phyloP scores from a whole-genome alignment of 2,888 invertebrate species.

The Ecdyonurus torrentis region DNA sequence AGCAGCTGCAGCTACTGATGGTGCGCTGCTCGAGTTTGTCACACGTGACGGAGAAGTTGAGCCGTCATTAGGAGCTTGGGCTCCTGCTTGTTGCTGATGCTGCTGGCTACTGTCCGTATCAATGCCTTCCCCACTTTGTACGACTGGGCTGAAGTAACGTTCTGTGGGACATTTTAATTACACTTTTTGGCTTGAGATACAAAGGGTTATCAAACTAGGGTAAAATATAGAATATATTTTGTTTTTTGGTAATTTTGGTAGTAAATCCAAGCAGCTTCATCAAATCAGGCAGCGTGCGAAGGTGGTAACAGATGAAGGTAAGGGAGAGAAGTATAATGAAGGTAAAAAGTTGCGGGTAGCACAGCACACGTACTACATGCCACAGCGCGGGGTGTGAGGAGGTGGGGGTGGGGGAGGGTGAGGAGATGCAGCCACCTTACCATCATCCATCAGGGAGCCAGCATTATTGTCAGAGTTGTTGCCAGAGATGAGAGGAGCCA shows the following conservation, averaged over 20 bases:
- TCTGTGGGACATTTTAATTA: conserved; percentile 21
- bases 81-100: conserved; percentile 15
- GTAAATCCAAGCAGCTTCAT: not conserved
- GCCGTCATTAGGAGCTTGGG: conserved; percentile 15
- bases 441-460: conserved; percentile 65
- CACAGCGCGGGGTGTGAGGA: not conserved
- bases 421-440: conserved; percentile 25
- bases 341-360: not conserved
- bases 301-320: not conserved
- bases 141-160: conserved; percentile 36
- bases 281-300: not conserved
- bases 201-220: not conserved
- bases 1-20: conserved; percentile 15
- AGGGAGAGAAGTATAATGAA: not conserved
- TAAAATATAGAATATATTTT: not conserved
- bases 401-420: conserved; percentile 1
- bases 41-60: conserved; percentile 21
- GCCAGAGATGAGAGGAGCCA: conserved; percentile 52
- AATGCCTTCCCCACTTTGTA: conserved; percentile 31
- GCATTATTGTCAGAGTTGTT: conserved; percentile 43
- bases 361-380: not conserved
- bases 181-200: not conserved
- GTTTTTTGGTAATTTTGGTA: not conserved
- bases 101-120: conserved; percentile 21
- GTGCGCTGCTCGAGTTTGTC: not conserved